phyloP scores from a whole-genome alignment of 2,113 vertebrate genomes.

The Pongo pygmaeus region DNA sequence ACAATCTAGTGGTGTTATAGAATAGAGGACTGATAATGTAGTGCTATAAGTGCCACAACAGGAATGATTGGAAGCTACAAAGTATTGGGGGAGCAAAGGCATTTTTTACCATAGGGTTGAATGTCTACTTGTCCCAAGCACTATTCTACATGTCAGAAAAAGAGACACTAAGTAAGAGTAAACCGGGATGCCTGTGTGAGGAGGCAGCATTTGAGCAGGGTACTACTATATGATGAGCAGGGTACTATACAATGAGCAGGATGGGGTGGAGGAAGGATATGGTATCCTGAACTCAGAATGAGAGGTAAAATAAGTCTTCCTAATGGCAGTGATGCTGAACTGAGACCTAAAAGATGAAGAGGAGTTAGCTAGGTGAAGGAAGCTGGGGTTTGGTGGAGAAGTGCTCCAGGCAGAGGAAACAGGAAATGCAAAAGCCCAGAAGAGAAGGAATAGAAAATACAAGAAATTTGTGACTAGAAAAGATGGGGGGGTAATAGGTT shows the following conservation, averaged over 20 bases:
- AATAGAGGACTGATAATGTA: background rate
- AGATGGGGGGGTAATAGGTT: background rate
- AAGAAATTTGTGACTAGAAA: background rate
- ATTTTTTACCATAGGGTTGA: background rate
- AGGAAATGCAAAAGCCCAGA: background rate
- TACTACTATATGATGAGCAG: background rate
- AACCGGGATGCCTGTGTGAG: background rate
- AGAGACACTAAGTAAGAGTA: background rate
- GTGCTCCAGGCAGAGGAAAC: background rate
- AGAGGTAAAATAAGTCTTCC: background rate
- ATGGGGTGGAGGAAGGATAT: background rate
- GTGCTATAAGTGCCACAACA: background rate
- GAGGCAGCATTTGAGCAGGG: background rate
- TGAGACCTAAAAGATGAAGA: background rate
- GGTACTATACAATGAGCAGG: background rate
- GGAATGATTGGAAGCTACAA: background rate
- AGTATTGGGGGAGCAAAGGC: background rate
- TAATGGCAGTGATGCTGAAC: background rate
- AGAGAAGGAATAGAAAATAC: background rate
- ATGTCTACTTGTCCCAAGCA: background rate
- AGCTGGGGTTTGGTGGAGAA: background rate
- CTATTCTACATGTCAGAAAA: background rate
- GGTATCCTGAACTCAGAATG: background rate
- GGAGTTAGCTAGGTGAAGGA: background rate
- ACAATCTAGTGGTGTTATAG: background rate